Conservation (phyloP, 1,140 invertebrate species). For the Hesperophylax magnus region DNA sequence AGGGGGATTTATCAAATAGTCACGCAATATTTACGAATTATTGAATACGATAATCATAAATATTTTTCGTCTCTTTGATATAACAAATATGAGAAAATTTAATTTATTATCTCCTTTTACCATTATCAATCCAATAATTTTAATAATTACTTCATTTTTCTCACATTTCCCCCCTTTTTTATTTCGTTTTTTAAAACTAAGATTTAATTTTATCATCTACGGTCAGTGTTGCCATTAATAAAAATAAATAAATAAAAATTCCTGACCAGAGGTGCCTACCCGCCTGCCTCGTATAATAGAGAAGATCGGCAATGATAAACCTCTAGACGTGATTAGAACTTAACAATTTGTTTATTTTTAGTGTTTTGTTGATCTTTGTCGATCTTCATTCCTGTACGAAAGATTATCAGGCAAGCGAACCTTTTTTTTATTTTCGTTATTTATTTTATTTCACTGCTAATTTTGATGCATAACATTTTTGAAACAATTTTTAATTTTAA, state of each 20-base stretch:
- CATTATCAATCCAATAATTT: background rate
- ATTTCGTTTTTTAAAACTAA: background rate
- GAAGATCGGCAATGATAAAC: constrained; percentile 16
- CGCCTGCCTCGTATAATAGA: background rate
- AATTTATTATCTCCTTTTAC: background rate
- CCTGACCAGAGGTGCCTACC: constrained; percentile 3
- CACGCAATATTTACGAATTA: too few species aligned
- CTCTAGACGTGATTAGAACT: constrained; percentile 33
- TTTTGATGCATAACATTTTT: constrained; percentile 39
- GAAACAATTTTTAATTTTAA: background rate
- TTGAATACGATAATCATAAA: background rate
- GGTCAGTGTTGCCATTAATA: background rate
- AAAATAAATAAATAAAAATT: background rate
- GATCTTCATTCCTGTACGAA: background rate
- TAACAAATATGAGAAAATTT: background rate
- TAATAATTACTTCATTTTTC: too few species aligned
- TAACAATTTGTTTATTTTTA: constrained; percentile 32
- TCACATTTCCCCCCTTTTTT: background rate
- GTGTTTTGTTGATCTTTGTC: constrained; percentile 23
- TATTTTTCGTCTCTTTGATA: constrained; percentile 15
- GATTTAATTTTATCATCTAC: background rate
- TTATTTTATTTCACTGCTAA: constrained; percentile 48
- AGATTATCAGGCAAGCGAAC: background rate
- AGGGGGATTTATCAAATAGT: too few species aligned
- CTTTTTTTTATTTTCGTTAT: constrained; percentile 15